Evolutionary conservation across 1,140 invertebrate species (phyloP), one percentile per base, ranked within the genome.

Genomic region (Hypsibius dujardini): DNA sequence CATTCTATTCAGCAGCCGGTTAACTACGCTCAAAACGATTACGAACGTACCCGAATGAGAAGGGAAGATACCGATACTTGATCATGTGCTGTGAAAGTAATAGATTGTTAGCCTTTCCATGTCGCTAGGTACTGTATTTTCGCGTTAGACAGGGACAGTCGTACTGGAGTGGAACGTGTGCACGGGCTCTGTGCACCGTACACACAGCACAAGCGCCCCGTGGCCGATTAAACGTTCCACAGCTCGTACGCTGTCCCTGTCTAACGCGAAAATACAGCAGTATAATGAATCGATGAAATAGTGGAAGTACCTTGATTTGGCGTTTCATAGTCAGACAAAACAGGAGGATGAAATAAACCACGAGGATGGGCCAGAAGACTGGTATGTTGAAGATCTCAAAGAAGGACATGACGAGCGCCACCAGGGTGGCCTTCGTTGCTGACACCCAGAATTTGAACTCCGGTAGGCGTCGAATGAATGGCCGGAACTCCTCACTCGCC

Each of bases 391-490:
- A 95, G 74, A 89, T 88, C 77, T 98, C 92, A 80, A 99, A 97
- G 79, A 95, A 91, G 70, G 96, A 98, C 81, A 92, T 96, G 74
- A 88, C 82, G 76, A 94, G 84, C 46, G 88, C 92, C 75, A 98
- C 84, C 1, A 92, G 70, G n/a, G 94, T 95, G 69, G 94, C 94
- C 79, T 94, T 97, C 56, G 90, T 88, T 69, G 95, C 89, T 75
- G 92, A 95, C 76, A 96, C 87, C 96, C 96, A 99, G 82, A 99
- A 99, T 82, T 99, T 99, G 79, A 99, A 99, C 84, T 99, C 96
- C 47, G 95, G 95, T 78, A 99, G 82, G 76, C 95, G 85, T 75
- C 95, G 84, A 78, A 99, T 98, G 78, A 99, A 99, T 62, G 96
- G 96, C 75, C 92, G 85, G 79, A 99, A 99, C 81, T 99, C 96